Conservation (phyloP, 2,888 invertebrate genomes). For the Dromius quadrimaculatus region DNA sequence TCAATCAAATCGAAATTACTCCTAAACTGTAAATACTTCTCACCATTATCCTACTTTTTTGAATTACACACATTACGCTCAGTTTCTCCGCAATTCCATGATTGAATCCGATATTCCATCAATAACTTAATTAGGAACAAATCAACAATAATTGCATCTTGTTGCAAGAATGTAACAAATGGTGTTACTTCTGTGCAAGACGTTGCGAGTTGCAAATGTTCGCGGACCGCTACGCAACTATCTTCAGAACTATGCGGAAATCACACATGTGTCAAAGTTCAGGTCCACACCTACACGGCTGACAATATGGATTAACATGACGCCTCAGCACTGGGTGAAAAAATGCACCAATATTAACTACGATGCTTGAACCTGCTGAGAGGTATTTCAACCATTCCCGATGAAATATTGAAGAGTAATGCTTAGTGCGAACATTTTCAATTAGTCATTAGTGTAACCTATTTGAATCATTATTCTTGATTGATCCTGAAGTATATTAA, state of each 20-base stretch:
- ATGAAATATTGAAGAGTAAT: not conserved
- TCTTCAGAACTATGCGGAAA: constrained; percentile 63
- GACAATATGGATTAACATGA: constrained; percentile 35
- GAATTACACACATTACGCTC: no score
- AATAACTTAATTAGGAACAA: constrained; percentile 9
- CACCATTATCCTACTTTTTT: no score
- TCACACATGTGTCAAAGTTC: constrained; percentile 62
- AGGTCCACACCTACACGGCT: constrained; percentile 61
- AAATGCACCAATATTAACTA: constrained; percentile 3
- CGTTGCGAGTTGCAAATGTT: not conserved
- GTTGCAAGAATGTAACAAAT: not conserved
- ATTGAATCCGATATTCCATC: constrained; percentile 17
- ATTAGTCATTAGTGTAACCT: no score
- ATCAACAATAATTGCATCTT: constrained; percentile 7
- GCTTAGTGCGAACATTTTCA: no score
- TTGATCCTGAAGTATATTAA: no score
- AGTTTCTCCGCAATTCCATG: constrained; percentile 15
- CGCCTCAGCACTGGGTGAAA: constrained; percentile 15
- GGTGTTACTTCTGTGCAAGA: constrained; percentile 6
- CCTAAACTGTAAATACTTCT: no score
- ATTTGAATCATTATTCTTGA: no score
- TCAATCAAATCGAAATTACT: no score
- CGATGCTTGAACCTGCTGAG: constrained; percentile 9
- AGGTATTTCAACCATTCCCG: constrained; percentile 1
- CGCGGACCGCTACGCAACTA: constrained; percentile 12